Evolutionary conservation across 2,888 invertebrate genomes (phyloP).

Genomic region (Philaethria dido): DNA sequence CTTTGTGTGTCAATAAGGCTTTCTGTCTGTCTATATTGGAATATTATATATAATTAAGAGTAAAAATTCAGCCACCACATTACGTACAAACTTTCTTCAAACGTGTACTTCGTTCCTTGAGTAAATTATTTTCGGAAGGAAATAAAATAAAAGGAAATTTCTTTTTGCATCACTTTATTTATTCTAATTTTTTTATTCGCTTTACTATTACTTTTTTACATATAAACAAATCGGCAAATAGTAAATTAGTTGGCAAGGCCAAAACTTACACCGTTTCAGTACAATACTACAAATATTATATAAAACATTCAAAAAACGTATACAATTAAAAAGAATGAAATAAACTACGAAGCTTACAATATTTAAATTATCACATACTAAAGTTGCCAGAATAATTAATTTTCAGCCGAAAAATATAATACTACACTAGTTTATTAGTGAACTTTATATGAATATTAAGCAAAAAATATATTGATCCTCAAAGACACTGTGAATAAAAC

Average conservation of each 20-base stretch:
- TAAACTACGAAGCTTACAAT: slow-evolving; percentile 31
- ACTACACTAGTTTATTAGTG: slow-evolving; percentile 15
- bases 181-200: slow-evolving; percentile 74
- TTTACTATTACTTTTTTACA: slow-evolving; percentile 68
- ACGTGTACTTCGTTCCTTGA: too few species aligned
- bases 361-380: slow-evolving; percentile 68
- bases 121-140: too few species aligned
- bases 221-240: slow-evolving; percentile 59
- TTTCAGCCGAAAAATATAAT: slow-evolving; percentile 23
- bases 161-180: slow-evolving; percentile 57
- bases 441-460: slow-evolving; percentile 2
- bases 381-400: slow-evolving; percentile 54
- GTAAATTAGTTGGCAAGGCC: slow-evolving; percentile 75
- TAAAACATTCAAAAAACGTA: slow-evolving; percentile 45
- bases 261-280: slow-evolving; percentile 54
- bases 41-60: too few species aligned
- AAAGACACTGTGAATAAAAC: too few species aligned
- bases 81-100: too few species aligned
- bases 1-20: too few species aligned
- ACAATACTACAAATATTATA: slow-evolving; percentile 39
- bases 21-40: too few species aligned
- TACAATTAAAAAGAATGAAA: slow-evolving; percentile 25
- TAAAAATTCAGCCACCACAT: too few species aligned
- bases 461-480: background rate
- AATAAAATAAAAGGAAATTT: slow-evolving; percentile 18